Evolutionary conservation across 2,888 invertebrate genomes (phyloP), one percentile per base, ranked within the genome.

Genomic region (Netelia inedita): DNA sequence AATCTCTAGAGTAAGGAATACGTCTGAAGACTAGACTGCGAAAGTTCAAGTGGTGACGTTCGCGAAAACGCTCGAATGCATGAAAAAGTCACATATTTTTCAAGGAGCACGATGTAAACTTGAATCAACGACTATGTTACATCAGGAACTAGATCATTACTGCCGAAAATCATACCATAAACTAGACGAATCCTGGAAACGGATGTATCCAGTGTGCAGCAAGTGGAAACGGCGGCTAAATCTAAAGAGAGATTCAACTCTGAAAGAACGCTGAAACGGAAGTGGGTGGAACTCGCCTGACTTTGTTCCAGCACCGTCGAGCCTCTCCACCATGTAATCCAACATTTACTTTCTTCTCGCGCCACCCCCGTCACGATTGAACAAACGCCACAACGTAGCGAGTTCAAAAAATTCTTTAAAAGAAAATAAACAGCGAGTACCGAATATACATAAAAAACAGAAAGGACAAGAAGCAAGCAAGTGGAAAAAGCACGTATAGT

Each of bases 331-430:
- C 35, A 53, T 21, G 65, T 14, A 66, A 55, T 46, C n/a, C 55
- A 57, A 76, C 55, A 63, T 82, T 82, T 57, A 41, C 57, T 57
- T 28, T 19, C 19, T 68, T 74, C 53, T 35, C 53, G 35, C 41
- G 21, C 55, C 59, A 21, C 6, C 14, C 21, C 23, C 28, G 11
- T 11, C 63, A 28, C 50, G 63, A 23, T n/a, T 35, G 43, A 5
- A 57, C 35, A 10, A 57, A 57, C 21, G 35, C 1, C 41, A 21
- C 19, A 16, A 16, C 35, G 16, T 53, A 74, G 63, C 35, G 50
- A 35, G 76, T 61, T 50, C 10, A 66, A 61, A 61, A 61, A 41
- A 50, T 50, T 6, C 16, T 16, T 23, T 16, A 46, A 53, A 61
- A 35, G 8, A 59, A 2, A 11, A 16, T 16, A 50, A 50, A 55